Evolutionary conservation across 2,113 vertebrate genomes (phyloP).

Genomic region (Puffinus mauretanicus): DNA sequence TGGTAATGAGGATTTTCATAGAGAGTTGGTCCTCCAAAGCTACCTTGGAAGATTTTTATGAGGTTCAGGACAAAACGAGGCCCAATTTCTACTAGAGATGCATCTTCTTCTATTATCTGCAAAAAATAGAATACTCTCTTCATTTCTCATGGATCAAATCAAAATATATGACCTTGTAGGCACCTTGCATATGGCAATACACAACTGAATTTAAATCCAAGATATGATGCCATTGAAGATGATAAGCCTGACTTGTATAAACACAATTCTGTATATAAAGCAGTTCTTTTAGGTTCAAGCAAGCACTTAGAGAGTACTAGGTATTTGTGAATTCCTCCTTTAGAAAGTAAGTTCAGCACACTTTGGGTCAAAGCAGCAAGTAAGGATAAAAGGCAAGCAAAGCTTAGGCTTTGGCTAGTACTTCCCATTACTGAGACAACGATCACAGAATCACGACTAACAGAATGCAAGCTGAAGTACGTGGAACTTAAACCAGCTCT

Average conservation of each 20-base stretch:
- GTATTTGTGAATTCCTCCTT: background rate
- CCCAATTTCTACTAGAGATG: constrained; percentile 92
- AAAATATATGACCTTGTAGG: background rate
- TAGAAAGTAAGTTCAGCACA: background rate
- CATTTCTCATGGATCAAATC: background rate
- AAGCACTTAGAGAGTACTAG: background rate
- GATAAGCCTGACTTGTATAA: background rate
- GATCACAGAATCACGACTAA: background rate
- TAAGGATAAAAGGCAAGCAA: background rate
- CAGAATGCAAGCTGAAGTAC: rapidly evolving
- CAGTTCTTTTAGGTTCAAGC: background rate
- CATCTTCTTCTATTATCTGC: constrained; percentile 96
- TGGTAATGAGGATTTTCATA: constrained; percentile 90
- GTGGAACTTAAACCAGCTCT: background rate
- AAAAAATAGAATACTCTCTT: background rate
- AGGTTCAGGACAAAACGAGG: constrained; percentile 96
- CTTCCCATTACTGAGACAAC: background rate
- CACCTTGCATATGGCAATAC: background rate
- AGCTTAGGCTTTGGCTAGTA: background rate
- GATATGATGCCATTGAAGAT: rapidly evolving
- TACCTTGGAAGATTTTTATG: constrained; percentile 95
- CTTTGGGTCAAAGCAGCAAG: background rate
- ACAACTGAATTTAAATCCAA: background rate
- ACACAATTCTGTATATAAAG: background rate
- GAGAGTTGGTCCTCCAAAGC: constrained; percentile 93